phyloP scores from a whole-genome alignment of 35 echinoderm and acorn worm genomes.

The Apostichopus japonicus region DNA sequence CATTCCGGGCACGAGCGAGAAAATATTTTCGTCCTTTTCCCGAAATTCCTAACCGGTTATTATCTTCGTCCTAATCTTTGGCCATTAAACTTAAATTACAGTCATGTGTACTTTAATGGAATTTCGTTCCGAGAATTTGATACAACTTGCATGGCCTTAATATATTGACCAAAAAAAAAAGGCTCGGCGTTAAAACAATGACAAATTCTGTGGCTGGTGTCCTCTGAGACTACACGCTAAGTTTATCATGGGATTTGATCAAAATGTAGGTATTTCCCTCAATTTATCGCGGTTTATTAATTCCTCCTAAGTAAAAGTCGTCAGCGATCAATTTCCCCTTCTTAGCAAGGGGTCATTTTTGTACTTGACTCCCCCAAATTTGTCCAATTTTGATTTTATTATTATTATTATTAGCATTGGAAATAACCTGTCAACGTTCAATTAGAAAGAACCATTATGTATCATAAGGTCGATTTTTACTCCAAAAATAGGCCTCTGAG shows the following conservation, averaged over 20 bases:
- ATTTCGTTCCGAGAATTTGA: not conserved
- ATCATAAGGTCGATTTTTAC: not conserved
- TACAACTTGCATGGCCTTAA: not conserved
- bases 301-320: not conserved
- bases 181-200: not conserved
- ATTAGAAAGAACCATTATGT: not conserved
- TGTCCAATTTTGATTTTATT: not conserved
- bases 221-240: not conserved
- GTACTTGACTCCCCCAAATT: not conserved
- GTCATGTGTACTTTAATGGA: not conserved
- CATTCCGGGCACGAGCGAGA: not conserved
- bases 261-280: not conserved
- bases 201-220: not conserved
- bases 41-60: not conserved
- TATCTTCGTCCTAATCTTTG: not conserved
- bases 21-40: not conserved
- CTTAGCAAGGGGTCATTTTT: conserved; percentile 3
- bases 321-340: conserved; percentile 16
- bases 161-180: not conserved
- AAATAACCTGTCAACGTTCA: too few species aligned
- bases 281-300: not conserved
- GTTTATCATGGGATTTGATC: not conserved
- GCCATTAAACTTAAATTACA: not conserved
- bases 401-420: not conserved
- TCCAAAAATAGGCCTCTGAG: too few species aligned